phyloP scores from a whole-genome alignment of 2,113 vertebrate genomes.

The Catagonus wagneri region DNA sequence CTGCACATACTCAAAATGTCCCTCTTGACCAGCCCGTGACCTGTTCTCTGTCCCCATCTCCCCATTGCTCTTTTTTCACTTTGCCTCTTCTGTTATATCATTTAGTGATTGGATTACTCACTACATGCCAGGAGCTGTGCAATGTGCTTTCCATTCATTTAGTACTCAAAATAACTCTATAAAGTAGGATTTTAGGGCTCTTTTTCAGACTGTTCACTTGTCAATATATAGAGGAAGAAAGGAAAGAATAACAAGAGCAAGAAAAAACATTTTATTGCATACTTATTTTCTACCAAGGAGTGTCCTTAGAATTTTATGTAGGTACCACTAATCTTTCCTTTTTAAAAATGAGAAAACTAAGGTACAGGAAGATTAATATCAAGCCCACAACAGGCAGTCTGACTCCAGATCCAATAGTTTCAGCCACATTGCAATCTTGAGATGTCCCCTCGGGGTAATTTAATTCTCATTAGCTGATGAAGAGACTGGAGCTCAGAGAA shows the following conservation, averaged over 20 bases:
- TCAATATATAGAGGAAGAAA: not conserved
- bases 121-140: not conserved
- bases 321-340: not conserved
- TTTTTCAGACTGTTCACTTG: not conserved
- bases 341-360: not conserved
- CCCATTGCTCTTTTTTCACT: rapidly evolving
- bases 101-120: not conserved
- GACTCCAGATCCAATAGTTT: not conserved
- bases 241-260: not conserved
- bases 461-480: not conserved
- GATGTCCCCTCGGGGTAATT: not conserved
- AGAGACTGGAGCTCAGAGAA: not conserved
- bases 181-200: not conserved
- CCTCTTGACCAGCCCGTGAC: not conserved
- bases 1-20: not conserved
- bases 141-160: not conserved
- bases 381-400: not conserved
- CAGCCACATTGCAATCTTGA: not conserved
- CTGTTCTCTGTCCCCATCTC: not conserved
- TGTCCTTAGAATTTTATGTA: not conserved
- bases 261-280: not conserved
- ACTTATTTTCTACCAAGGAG: not conserved
- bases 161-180: not conserved
- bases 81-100: not conserved
- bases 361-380: not conserved